Evolutionary conservation across 2,888 invertebrate genomes (phyloP).

Genomic region (Gibbula magus): DNA sequence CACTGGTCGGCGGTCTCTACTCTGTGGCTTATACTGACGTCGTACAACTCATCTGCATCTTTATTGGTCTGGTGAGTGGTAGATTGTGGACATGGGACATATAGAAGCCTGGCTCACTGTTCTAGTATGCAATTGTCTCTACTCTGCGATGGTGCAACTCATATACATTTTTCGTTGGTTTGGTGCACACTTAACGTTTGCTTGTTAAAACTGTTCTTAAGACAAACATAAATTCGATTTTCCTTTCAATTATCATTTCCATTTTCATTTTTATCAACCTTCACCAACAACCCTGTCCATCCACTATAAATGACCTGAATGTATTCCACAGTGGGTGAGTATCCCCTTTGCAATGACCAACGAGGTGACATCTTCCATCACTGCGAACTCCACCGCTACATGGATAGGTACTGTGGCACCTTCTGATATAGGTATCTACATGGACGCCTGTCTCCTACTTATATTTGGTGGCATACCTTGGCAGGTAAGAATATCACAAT

Average conservation of each 20-base stretch:
- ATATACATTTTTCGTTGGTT: too few relatives aligned
- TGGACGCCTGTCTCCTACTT: slow-evolving; percentile 61
- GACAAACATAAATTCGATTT: too few relatives aligned
- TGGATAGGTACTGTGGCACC: slow-evolving; percentile 64
- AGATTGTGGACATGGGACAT: too few relatives aligned
- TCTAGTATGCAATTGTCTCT: too few relatives aligned
- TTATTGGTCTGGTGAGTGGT: slow-evolving; percentile 87
- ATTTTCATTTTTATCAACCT: too few relatives aligned
- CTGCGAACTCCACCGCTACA: slow-evolving; percentile 80
- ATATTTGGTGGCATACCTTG: slow-evolving; percentile 62
- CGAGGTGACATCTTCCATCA: slow-evolving; percentile 79
- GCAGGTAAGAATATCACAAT: slow-evolving; percentile 52
- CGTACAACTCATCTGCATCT: slow-evolving; percentile 97
- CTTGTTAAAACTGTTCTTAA: too few relatives aligned
- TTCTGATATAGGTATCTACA: slow-evolving; percentile 57
- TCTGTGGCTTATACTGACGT: slow-evolving; percentile 99
- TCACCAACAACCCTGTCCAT: too few relatives aligned
- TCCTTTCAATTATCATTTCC: too few relatives aligned
- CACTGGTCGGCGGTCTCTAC: slow-evolving; percentile 97
- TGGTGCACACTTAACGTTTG: too few relatives aligned
- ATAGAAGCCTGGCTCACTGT: too few relatives aligned
- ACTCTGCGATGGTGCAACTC: background rate
- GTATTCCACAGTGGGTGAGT: slow-evolving; percentile 87
- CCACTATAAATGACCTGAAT: background rate
- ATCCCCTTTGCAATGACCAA: slow-evolving; percentile 96